phyloP scores from a whole-genome alignment of 2,888 invertebrate species.

The Microctonus hyperodae region DNA sequence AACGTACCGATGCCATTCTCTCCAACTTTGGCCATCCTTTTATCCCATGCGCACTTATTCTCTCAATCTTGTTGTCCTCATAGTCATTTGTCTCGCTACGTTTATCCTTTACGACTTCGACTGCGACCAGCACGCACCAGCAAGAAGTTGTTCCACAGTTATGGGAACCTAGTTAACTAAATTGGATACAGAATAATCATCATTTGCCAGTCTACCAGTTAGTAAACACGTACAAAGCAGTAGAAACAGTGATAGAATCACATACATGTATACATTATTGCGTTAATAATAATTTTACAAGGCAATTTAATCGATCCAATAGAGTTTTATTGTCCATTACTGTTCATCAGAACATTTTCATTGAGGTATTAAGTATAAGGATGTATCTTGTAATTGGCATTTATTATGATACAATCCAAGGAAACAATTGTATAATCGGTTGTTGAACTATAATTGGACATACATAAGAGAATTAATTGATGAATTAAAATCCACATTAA shows the following conservation, averaged over 20 bases:
- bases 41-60: not conserved
- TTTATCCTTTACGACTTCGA: slow-evolving; percentile 12
- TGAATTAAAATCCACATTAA: not conserved
- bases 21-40: slow-evolving; percentile 1
- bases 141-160: slow-evolving; percentile 18
- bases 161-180: slow-evolving; percentile 17
- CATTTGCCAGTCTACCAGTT: too few relatives aligned
- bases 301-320: not conserved
- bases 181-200: slow-evolving; percentile 15
- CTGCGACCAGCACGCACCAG: not conserved
- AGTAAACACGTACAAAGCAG: not conserved
- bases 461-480: not conserved
- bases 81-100: slow-evolving; percentile 11
- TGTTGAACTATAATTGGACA: slow-evolving; percentile 45
- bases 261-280: not conserved
- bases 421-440: slow-evolving; percentile 46
- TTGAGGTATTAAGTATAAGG: not conserved
- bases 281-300: not conserved
- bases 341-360: not conserved
- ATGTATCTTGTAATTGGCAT: not conserved
- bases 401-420: not conserved
- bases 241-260: not conserved
- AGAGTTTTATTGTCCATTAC: not conserved
- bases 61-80: slow-evolving; percentile 30
- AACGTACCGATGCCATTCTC: slow-evolving; percentile 20